A percentile compares a stretch with the other conserved stretches of the same genome.
These are phyloP conservation scores for Tipula vernalis DNA, from an alignment of 2,888 invertebrate species.

Conservation along the genomic window DNA sequence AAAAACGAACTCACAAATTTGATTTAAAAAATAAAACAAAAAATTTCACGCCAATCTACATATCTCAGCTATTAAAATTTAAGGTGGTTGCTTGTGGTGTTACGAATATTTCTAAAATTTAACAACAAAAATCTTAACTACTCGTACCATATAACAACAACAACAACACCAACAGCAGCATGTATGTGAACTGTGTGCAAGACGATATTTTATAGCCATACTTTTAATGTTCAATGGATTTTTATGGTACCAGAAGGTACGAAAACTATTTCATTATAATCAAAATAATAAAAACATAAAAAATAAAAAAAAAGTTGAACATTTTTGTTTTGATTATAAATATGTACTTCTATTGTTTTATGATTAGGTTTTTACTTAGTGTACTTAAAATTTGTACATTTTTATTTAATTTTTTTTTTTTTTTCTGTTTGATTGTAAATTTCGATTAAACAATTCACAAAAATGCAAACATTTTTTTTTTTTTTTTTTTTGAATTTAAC, in stretches of 20 bases:
- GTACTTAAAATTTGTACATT: neutral
- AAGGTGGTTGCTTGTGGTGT: neutral
- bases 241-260: constrained; percentile 4
- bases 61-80: neutral
- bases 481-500: neutral
- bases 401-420: neutral
- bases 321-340: neutral
- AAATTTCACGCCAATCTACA: neutral
- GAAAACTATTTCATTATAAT: constrained; percentile 7
- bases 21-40: neutral
- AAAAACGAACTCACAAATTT: neutral
- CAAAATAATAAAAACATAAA: constrained; percentile 13
- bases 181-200: neutral
- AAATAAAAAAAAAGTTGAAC: neutral
- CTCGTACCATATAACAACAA: neutral
- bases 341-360: neutral
- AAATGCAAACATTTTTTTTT: neutral
- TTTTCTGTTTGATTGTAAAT: neutral
- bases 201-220: neutral
- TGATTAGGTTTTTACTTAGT: neutral
- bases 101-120: neutral
- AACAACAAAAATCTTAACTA: neutral
- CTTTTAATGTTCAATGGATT: constrained; percentile 4
- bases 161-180: neutral
- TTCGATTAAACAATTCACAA: neutral